Percentiles rank a stretch among this genome's conserved stretches.
phyloP scores from a whole-genome alignment of 2,888 invertebrate species.

The Phortica okadai region DNA sequence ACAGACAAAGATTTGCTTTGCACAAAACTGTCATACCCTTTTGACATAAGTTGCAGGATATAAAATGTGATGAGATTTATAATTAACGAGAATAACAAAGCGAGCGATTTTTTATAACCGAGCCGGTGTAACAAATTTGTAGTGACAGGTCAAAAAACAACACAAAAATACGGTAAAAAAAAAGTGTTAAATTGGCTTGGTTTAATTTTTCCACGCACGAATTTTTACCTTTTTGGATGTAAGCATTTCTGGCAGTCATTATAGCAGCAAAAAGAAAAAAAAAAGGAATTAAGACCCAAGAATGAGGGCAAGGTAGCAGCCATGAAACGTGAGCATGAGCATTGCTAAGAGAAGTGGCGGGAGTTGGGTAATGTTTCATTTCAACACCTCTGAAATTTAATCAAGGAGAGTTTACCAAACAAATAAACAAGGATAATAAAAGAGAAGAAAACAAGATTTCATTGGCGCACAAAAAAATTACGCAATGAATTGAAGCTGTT shows the following conservation, averaged over 20 bases:
- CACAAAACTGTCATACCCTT: too few relatives aligned
- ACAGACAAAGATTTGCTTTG: too few relatives aligned
- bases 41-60: too few relatives aligned
- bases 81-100: too few relatives aligned
- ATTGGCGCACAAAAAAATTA: constrained; percentile 21
- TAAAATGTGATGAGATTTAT: too few relatives aligned
- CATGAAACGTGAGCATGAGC: constrained; percentile 11
- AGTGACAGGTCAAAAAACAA: too few relatives aligned
- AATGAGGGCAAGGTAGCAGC: background rate
- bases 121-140: too few relatives aligned
- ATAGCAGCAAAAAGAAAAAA: background rate
- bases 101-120: too few relatives aligned
- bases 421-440: constrained; percentile 13
- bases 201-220: too few relatives aligned
- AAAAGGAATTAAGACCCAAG: background rate
- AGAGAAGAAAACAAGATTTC: constrained; percentile 6
- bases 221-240: too few relatives aligned
- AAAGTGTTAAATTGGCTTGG: too few relatives aligned
- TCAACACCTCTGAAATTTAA: constrained; percentile 24
- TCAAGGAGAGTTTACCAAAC: constrained; percentile 15
- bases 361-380: background rate
- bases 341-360: background rate
- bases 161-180: too few relatives aligned
- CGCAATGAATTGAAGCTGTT: background rate
- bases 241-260: background rate